Base-by-base conservation (phyloP, 2,888 invertebrate species). In the Dexiosoma caninum region DNA sequence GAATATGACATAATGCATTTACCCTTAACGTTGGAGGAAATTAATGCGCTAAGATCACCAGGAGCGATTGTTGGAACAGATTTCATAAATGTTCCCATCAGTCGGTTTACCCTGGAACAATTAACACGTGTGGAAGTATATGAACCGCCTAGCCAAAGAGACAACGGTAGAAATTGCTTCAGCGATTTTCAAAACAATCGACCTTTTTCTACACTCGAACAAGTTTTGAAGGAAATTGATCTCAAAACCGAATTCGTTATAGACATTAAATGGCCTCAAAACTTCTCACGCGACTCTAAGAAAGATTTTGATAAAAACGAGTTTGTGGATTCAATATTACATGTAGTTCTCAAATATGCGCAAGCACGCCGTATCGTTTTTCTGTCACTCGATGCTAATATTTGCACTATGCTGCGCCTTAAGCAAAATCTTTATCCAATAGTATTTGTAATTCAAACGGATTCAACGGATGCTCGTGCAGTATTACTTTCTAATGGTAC, bases 401-500 rank as follows among this genome's bases (percentile, higher is more conserved):
- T 97, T 83, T 98, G 98, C 88, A 93, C 95, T 1, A 95, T 98
- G 96, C 92, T 98, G 81, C 93, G 95, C 6, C 90, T 95, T 84
- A 99, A 99, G 88, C 99, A 99, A 91, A 98, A 98, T 90, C 95
- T 94, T 86, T 98, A 97, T 90, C 98, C 98, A 0, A 96, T 98
- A 7, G 93, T 98, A 91, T 97, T 98, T 88, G 91, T 98, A 81
- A 44, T 62, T 40, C 16, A 23, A 2, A 19, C 30, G 1, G 9
- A 14, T 23, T 12, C 16, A 4, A 37, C 2, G 55, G 97, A 98
- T 90, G 93, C 94, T 0, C 87, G 97, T 37, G 95, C 96, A 85
- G 92, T 93, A 85, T 93, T 93, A 0, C 94, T 97, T 76, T 93
- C 93, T n/a, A 93, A 93, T 85, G 96, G 96, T 0, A 94, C 95